Evolutionary conservation across 1,140 invertebrate species (phyloP), one percentile per base, ranked within the genome.

Genomic region (Triops cancriformis): DNA sequence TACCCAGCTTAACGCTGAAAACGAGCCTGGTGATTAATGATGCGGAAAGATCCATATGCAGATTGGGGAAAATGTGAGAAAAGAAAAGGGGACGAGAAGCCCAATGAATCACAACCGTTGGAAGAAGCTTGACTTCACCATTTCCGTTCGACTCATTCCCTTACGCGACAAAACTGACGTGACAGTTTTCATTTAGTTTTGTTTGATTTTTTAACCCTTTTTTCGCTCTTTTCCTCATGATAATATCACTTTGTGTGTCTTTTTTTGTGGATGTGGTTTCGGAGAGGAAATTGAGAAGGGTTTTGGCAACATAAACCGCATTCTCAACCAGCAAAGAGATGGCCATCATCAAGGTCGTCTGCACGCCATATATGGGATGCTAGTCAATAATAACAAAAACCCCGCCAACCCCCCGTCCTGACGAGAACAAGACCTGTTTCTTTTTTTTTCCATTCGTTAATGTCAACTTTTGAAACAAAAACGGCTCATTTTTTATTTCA

Each of bases 291-390:
- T 64, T 64, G 51, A 64, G 51, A 64, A 64, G 51, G 51, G 18
- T n/a, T 64, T 64, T 64, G 51, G 51, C 51, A 64, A 64, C 51
- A 23, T 64, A 64, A 64, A 64, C 51, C 14, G 51, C 51, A 64
- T 64, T 64, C 51, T 64, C 7, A 64, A 64, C 51, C 51, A 64
- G 51, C 51, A 64, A 64, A 18, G 7, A 18, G 51, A 64, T 64
- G 51, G 51, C 51, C 51, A 64, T 64, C 51, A 64, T 23, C 51
- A 64, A 64, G 51, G 51, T 23, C 51, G 51, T 64, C 51, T 64
- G 51, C 51, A 23, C 14, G 51, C 51, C 51, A 64, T 64, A 18
- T 64, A 64, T 64, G 51, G 51, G 23, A 23, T n/a, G 51, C 51
- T 3, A 64, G 51, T 64, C 51, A 64, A 64, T 64, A 64, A 64